A percentile compares a stretch with the other conserved stretches of the same genome.
Conservation (phyloP, 2,888 invertebrate species). For the Cephus nigrinus region DNA sequence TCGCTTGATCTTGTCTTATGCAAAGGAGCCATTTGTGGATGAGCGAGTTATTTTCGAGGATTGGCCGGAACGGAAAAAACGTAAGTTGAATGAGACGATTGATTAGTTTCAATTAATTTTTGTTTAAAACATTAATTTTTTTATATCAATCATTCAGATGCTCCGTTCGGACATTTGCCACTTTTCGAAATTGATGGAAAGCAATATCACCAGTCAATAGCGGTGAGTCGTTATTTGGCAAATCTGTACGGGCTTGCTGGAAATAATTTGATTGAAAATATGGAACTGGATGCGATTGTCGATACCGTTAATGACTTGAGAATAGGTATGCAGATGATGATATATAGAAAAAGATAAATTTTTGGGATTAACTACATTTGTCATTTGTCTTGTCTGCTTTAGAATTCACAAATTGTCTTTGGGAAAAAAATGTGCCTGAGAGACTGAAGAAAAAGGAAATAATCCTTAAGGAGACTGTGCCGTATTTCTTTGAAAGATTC, state of each 20-base stretch:
- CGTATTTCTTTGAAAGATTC: slow-evolving; percentile 12
- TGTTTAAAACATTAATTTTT: too few species aligned
- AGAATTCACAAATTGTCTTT: slow-evolving; percentile 11
- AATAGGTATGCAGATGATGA: slow-evolving; percentile 1
- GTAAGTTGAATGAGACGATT: not conserved
- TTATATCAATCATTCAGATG: not conserved
- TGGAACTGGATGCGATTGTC: slow-evolving; percentile 19
- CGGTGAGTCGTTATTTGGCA: slow-evolving; percentile 20
- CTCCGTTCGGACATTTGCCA: slow-evolving; percentile 14
- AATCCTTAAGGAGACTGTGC: slow-evolving; percentile 17
- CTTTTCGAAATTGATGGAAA: slow-evolving; percentile 16
- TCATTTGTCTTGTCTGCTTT: not conserved
- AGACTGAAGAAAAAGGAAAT: slow-evolving; percentile 26
- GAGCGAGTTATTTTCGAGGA: not conserved
- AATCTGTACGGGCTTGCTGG: slow-evolving; percentile 18
- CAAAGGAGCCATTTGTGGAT: not conserved
- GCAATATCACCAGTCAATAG: slow-evolving; percentile 18
- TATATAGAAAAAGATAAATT: too few species aligned
- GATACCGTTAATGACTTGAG: slow-evolving; percentile 20
- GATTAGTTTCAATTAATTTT: too few species aligned
- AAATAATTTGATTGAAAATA: slow-evolving; percentile 12
- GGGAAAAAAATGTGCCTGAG: slow-evolving; percentile 18
- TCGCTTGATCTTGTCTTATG: not conserved
- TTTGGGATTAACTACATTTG: too few species aligned
- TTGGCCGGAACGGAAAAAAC: not conserved